phyloP scores from a whole-genome alignment of 1,140 invertebrate species.

The Leptoteleia sp. region DNA sequence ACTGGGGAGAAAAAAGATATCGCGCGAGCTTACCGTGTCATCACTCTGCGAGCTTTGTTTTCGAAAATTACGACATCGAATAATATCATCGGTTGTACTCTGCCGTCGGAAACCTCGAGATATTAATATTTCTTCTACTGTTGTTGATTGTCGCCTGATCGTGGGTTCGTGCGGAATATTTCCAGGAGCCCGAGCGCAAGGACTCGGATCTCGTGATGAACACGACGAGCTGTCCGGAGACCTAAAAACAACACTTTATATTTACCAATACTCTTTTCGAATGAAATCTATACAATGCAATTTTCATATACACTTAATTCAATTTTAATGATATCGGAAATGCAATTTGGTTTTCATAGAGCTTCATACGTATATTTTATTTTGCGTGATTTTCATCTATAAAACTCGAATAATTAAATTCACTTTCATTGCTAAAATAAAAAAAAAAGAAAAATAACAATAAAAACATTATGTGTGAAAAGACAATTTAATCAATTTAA shows the following conservation, averaged over 20 bases:
- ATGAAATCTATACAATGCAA: too few species aligned
- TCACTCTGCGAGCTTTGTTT: conserved; percentile 90
- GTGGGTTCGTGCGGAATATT: conserved; percentile 83
- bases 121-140: conserved; percentile 94
- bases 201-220: conserved; percentile 85
- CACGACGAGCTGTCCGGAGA: conserved; percentile 82
- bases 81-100: conserved; percentile 95
- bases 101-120: conserved; percentile 93
- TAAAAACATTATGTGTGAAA: too few species aligned
- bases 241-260: conserved; percentile 60
- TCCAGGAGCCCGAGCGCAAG: conserved; percentile 83
- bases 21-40: conserved; percentile 85
- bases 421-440: too few species aligned
- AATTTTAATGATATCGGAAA: too few species aligned
- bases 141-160: conserved; percentile 93
- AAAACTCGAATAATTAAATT: too few species aligned
- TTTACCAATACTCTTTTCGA: too few species aligned
- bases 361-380: too few species aligned
- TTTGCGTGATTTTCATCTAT: too few species aligned
- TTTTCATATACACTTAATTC: too few species aligned
- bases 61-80: conserved; percentile 92
- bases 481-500: too few species aligned
- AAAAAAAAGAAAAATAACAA: too few species aligned
- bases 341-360: too few species aligned
- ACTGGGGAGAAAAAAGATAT: not conserved